phyloP scores from a whole-genome alignment of 2,797 vertebrate species.

The Champsocephalus esox region DNA sequence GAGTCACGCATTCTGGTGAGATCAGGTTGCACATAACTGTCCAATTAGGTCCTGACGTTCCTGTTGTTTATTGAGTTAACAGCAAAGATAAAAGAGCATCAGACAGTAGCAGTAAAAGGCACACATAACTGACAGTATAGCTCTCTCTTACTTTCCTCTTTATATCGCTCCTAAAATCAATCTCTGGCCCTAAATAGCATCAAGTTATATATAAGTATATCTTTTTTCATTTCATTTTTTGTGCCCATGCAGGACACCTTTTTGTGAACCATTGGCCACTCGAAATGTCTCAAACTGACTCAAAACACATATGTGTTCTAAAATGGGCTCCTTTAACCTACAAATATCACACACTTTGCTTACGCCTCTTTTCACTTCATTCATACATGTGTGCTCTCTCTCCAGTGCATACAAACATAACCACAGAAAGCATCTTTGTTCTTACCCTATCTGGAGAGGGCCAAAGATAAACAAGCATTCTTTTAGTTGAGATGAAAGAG shows the following conservation, averaged over 20 bases:
- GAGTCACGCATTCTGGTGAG: too few relatives aligned
- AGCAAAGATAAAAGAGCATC: constrained; percentile 27
- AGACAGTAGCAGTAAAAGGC: constrained; percentile 8
- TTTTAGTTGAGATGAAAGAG: constrained; percentile 70
- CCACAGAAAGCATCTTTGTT: constrained; percentile 68
- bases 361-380: not conserved
- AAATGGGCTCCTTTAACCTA: not conserved
- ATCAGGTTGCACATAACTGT: constrained; percentile 20
- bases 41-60: constrained; percentile 37
- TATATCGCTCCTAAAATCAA: constrained; percentile 14
- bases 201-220: constrained; percentile 36
- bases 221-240: constrained; percentile 19
- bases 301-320: constrained; percentile 1
- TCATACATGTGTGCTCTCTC: constrained; percentile 20
- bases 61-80: constrained; percentile 45
- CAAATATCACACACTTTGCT: constrained; percentile 7
- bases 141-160: constrained; percentile 33
- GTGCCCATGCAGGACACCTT: too few relatives aligned
- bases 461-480: constrained; percentile 75
- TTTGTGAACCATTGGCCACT: too few relatives aligned
- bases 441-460: constrained; percentile 50
- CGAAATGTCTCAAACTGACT: too few relatives aligned
- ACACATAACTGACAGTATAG: constrained; percentile 17
- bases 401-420: constrained; percentile 39
- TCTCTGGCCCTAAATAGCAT: constrained; percentile 17